A percentile compares a stretch with the other conserved stretches of the same genome.
Evolutionary conservation across 2,113 vertebrate species (phyloP).

Genomic region (Podarcis cretensis): DNA sequence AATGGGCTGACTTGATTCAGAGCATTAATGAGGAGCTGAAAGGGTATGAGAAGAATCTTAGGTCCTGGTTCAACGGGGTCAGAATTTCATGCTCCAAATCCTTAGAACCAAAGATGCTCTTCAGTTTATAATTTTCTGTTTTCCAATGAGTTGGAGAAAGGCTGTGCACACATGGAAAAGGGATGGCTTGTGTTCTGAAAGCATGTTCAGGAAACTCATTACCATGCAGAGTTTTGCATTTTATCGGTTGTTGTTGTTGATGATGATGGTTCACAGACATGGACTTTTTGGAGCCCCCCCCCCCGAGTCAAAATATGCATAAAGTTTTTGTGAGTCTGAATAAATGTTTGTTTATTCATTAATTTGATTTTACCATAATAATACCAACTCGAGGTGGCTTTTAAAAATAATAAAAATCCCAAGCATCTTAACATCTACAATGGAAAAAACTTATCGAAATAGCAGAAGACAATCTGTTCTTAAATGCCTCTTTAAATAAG

Average conservation of each 20-base stretch:
- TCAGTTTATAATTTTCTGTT: not conserved
- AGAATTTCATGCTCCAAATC: constrained; percentile 27
- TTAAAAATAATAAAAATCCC: not conserved
- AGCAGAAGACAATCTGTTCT: not conserved
- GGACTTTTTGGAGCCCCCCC: too few relatives aligned
- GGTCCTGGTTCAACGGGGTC: constrained; percentile 5
- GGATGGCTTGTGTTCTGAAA: not conserved
- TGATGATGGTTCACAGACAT: too few relatives aligned
- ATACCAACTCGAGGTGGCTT: not conserved
- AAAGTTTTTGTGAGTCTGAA: not conserved
- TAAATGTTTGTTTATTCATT: not conserved
- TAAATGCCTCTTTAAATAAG: not conserved
- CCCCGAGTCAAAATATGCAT: not conserved
- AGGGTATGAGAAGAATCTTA: not conserved
- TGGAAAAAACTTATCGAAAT: not conserved
- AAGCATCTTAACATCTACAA: not conserved
- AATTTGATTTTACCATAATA: not conserved
- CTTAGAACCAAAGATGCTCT: not conserved
- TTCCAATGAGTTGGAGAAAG: not conserved
- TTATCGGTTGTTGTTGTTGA: not conserved
- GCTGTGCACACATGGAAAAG: not conserved
- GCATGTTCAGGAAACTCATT: not conserved
- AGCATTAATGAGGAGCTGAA: not conserved
- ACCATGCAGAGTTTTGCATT: not conserved
- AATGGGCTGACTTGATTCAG: not conserved